A percentile compares a stretch with the other conserved stretches of the same genome.
Evolutionary conservation across 23 tunicate genomes (phyloP).

Genomic region (Diplosoma virens): DNA sequence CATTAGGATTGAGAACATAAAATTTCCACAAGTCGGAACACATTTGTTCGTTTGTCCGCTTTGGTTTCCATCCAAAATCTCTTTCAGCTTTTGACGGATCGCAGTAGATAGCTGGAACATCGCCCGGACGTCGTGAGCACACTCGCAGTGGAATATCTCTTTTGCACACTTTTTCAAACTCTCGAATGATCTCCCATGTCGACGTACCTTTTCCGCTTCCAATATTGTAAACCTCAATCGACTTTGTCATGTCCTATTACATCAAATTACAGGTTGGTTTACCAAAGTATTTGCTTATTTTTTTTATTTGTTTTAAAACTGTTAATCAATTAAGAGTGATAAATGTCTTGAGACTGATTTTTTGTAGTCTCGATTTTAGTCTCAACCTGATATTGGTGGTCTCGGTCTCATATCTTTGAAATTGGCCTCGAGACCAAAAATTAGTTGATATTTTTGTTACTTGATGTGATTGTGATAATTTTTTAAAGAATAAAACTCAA

Average conservation of each 20-base stretch:
- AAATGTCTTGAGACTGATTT: too few species aligned
- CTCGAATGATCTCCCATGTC: slow-evolving; percentile 76
- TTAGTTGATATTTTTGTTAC: too few species aligned
- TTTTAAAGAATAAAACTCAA: too few species aligned
- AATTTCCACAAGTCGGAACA: slow-evolving; percentile 96
- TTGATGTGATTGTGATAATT: too few species aligned
- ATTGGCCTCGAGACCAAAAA: too few species aligned
- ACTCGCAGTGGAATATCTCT: slow-evolving; percentile 37
- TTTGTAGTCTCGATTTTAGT: too few species aligned
- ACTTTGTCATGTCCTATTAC: slow-evolving; percentile 14
- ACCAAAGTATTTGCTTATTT: too few species aligned
- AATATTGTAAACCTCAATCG: slow-evolving; percentile 69
- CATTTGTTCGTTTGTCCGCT: slow-evolving; percentile 68
- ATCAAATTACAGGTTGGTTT: too few species aligned
- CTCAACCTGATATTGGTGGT: too few species aligned
- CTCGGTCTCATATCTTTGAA: too few species aligned
- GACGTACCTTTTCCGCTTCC: slow-evolving; percentile 89
- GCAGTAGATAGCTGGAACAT: slow-evolving; percentile 83
- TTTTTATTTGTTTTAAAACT: too few species aligned
- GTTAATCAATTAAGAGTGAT: too few species aligned
- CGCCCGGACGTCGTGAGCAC: slow-evolving; percentile 88
- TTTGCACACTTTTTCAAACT: slow-evolving; percentile 85
- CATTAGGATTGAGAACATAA: slow-evolving; percentile 86
- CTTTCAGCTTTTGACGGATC: slow-evolving; percentile 80
- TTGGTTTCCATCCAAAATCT: slow-evolving; percentile 89